phyloP scores from a whole-genome alignment of 2,797 vertebrate species.

The Hypotaenidia philippensis region DNA sequence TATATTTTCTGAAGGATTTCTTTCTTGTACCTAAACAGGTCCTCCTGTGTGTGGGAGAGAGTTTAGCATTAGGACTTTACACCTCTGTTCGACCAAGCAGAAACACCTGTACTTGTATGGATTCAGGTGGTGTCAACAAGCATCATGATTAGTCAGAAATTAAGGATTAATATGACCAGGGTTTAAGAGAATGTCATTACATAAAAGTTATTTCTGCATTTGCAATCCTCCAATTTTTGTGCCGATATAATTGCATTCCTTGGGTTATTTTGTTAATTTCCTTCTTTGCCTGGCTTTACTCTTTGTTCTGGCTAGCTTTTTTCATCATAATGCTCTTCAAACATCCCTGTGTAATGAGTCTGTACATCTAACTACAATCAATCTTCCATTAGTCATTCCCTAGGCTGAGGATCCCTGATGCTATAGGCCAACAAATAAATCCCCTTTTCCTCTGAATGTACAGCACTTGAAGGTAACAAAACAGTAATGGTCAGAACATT shows the following conservation, averaged over 20 bases:
- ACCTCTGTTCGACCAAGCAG: neutral
- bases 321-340: neutral
- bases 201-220: neutral
- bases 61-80: neutral
- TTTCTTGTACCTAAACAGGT: neutral
- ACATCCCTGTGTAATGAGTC: neutral
- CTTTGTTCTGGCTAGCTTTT: neutral
- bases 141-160: neutral
- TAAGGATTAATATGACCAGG: neutral
- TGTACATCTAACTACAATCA: conserved; percentile 9
- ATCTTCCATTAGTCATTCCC: conserved; percentile 7
- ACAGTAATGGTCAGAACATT: neutral
- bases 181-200: neutral
- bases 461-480: neutral
- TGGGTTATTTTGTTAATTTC: neutral
- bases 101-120: neutral
- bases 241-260: neutral
- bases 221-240: neutral
- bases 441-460: neutral
- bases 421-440: conserved; percentile 22
- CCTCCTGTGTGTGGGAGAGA: neutral
- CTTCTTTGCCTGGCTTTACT: neutral
- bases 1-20: neutral
- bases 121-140: neutral
- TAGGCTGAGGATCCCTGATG: neutral